These are phyloP conservation scores for Ctenomys sociabilis DNA, from an alignment of 2,113 vertebrate genomes.

Conservation along the genomic window DNA sequence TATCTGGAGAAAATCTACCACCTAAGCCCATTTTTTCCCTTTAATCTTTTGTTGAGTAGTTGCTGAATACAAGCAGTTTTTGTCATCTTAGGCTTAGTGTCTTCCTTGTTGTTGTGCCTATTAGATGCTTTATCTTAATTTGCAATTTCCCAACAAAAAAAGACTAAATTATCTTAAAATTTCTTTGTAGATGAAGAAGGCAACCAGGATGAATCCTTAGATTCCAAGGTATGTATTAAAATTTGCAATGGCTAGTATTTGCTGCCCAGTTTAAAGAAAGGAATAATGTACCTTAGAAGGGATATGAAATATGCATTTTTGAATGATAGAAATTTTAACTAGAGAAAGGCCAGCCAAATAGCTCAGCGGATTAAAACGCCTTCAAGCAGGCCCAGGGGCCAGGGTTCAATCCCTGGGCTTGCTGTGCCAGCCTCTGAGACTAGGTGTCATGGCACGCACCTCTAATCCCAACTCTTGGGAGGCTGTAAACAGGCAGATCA, in stretches of 20 bases:
- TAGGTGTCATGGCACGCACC: no score
- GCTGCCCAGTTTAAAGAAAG: slow-evolving; percentile 23
- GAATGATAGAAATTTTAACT: not conserved
- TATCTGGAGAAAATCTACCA: not conserved
- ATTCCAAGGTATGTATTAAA: slow-evolving; percentile 85
- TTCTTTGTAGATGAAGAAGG: slow-evolving; percentile 86
- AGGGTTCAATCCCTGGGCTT: no score
- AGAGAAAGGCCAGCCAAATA: not conserved
- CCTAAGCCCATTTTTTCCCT: not conserved
- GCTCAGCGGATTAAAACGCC: no score
- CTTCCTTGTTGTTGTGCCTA: slow-evolving; percentile 41
- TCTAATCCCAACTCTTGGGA: no score
- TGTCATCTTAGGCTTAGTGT: slow-evolving; percentile 25
- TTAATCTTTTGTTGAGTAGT: slow-evolving; percentile 55
- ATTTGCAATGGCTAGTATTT: slow-evolving; percentile 50
- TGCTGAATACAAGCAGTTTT: slow-evolving; percentile 26
- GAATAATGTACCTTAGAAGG: not conserved
- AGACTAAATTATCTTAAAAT: slow-evolving; percentile 61
- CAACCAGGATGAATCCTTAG: slow-evolving; percentile 86
- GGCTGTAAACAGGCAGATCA: no score
- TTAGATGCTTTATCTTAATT: slow-evolving; percentile 26
- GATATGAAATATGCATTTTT: slow-evolving; percentile 1
- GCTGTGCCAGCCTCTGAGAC: no score
- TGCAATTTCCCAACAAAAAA: slow-evolving; percentile 63
- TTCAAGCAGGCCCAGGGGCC: no score